Base-by-base conservation (phyloP, 2,888 invertebrate species). In the Mesorhabditis belari region DNA sequence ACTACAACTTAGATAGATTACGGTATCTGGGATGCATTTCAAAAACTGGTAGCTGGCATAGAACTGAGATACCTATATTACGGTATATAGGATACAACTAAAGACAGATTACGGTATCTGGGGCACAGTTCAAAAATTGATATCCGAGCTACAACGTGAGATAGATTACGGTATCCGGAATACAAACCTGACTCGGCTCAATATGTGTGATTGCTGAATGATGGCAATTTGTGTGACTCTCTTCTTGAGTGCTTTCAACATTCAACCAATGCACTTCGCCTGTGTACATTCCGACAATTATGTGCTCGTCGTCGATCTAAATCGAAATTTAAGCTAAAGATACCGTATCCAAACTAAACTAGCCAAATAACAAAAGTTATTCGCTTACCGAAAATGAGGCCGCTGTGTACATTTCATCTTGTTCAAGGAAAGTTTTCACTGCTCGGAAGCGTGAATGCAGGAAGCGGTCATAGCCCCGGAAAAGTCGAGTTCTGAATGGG, bases 241-340 rank as follows among this genome's bases (percentile, higher is more conserved):
- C 90, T 77, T 92, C 92, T 67, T 81, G 87, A 19, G 90, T 91
- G 53, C 88, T 89, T 75, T 89, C 88, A 49, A 90, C 83, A 82
- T 92, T 93, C 82, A 89, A 91, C 73, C 91, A 86, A 78, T 91
- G 88, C 19, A 95, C 87, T 80, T 94, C 92, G 17, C 96, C 96
- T 44, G 88, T 86, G 67, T 90, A 90, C 3, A 92, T 92, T 54
- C 95, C 95, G 58, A 92, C 88, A 67, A 92, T 85, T n/a, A 91
- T 82, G 75, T 85, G 85, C 69, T 87, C 86, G 74, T 87, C 86
- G 78, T 85, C 85, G 9, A 85, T 84, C 86, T 86, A 51, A 61
- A 57, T 26, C 26, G 6, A n/a, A 27, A 58, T 26, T 0, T 52
- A 23, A 54, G 24, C 17, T 49, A 28, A 55, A 12, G 19, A 21